Conservation (phyloP, 2,888 invertebrate species). For the Thymelicus lineola region DNA sequence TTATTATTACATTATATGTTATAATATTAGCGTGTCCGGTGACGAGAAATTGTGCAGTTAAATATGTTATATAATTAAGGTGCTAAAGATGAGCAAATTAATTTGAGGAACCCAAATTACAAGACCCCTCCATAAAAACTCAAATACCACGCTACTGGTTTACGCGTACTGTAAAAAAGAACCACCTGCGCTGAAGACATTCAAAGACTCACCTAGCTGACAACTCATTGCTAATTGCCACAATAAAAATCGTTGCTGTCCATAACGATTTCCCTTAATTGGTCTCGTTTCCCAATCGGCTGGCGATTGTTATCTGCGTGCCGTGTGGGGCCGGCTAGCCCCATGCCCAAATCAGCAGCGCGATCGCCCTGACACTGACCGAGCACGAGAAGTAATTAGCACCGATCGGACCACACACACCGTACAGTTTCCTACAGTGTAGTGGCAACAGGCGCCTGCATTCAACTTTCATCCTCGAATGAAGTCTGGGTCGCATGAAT, state of each 20-base stretch:
- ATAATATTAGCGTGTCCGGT: no score
- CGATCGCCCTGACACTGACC: conserved; percentile 68
- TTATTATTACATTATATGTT: no score
- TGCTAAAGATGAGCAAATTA: background rate
- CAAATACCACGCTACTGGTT: conserved; percentile 23
- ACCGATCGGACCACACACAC: conserved; percentile 51
- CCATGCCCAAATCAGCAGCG: conserved; percentile 65
- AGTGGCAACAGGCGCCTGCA: conserved; percentile 47
- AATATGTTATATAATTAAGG: no score
- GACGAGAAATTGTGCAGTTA: no score
- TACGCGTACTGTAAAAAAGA: conserved; percentile 26
- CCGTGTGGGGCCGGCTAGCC: conserved; percentile 52
- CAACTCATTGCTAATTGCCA: conserved; percentile 62
- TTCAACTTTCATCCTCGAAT: conserved; percentile 64
- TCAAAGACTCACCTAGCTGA: conserved; percentile 46
- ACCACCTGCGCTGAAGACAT: conserved; percentile 37
- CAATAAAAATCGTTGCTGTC: conserved; percentile 59
- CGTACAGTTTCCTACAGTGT: conserved; percentile 41
- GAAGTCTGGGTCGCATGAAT: conserved; percentile 65
- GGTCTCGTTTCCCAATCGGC: conserved; percentile 70
- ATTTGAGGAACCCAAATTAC: conserved; percentile 16
- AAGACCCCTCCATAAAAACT: conserved; percentile 9
- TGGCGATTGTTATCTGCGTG: conserved; percentile 63
- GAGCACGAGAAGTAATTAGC: conserved; percentile 63
- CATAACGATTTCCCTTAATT: conserved; percentile 76